Evolutionary conservation across 2,797 vertebrate species (phyloP).

Genomic region (Pyrocephalus nanus): DNA sequence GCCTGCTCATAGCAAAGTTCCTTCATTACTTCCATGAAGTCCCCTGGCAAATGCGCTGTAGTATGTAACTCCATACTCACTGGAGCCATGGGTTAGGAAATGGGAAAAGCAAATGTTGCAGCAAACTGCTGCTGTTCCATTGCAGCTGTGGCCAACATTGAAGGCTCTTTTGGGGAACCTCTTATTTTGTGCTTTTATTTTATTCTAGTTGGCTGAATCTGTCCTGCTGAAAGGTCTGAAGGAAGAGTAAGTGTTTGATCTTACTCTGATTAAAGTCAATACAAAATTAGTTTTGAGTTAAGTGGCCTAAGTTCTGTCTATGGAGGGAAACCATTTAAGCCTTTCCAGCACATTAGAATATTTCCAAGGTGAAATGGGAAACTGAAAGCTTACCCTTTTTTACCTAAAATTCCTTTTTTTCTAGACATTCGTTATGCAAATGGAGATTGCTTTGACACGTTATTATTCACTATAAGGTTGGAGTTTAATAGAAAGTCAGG

Average conservation of each 20-base stretch:
- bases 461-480: neutral
- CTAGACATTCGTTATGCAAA: neutral
- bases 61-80: neutral
- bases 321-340: neutral
- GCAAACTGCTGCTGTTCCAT: neutral
- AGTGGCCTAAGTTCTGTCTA: neutral
- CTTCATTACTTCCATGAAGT: neutral
- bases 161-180: neutral
- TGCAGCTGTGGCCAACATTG: fast-evolving
- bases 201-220: neutral
- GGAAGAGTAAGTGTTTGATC: conserved; percentile 25
- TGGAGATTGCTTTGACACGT: neutral
- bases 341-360: conserved; percentile 1
- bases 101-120: neutral
- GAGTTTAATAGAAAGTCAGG: neutral
- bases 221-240: conserved; percentile 11
- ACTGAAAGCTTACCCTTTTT: neutral
- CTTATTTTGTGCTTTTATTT: neutral
- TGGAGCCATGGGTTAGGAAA: neutral
- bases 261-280: conserved; percentile 15
- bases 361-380: neutral
- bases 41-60: neutral
- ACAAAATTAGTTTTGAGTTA: conserved; percentile 14
- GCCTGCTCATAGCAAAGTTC: neutral
- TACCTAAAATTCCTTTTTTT: neutral